phyloP scores from a whole-genome alignment of 1,140 invertebrate genomes.

The Pseudobourletiella spinata region DNA sequence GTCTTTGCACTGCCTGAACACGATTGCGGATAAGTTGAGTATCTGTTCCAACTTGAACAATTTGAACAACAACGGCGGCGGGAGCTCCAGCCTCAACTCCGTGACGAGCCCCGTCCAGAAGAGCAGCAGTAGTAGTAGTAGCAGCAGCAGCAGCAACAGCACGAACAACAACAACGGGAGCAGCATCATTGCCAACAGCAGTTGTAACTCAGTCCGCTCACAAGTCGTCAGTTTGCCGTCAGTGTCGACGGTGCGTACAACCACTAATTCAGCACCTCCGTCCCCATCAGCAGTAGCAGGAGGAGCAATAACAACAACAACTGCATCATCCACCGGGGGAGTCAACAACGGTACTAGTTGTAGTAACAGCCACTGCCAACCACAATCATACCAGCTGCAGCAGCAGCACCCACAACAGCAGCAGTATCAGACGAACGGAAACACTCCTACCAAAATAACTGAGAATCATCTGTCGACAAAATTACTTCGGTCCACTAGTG shows the following conservation, averaged over 20 bases:
- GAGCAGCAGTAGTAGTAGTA: conserved; percentile 11
- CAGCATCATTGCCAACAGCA: background rate
- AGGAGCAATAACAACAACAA: background rate
- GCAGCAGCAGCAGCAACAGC: background rate
- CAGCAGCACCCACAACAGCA: conserved; percentile 1
- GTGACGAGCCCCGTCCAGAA: conserved; percentile 14
- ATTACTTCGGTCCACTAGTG: conserved; percentile 13
- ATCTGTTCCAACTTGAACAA: conserved; percentile 5
- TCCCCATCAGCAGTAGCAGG: background rate
- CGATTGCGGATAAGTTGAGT: conserved; percentile 23
- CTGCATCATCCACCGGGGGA: background rate
- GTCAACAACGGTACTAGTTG: too few species aligned
- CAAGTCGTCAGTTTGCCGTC: conserved; percentile 13
- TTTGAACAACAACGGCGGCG: background rate
- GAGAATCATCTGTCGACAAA: conserved; percentile 32
- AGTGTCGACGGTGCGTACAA: conserved; percentile 6
- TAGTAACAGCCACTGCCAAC: background rate
- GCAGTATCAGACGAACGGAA: background rate
- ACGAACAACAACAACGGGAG: too few species aligned
- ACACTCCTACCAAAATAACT: conserved; percentile 21
- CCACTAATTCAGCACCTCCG: background rate
- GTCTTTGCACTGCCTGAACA: conserved; percentile 26
- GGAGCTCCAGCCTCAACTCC: background rate
- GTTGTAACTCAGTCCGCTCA: background rate
- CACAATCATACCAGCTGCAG: conserved; percentile 5